These are phyloP conservation scores for Conops quadrifasciatus DNA, from an alignment of 2,888 invertebrate species.

Conservation along the genomic window DNA sequence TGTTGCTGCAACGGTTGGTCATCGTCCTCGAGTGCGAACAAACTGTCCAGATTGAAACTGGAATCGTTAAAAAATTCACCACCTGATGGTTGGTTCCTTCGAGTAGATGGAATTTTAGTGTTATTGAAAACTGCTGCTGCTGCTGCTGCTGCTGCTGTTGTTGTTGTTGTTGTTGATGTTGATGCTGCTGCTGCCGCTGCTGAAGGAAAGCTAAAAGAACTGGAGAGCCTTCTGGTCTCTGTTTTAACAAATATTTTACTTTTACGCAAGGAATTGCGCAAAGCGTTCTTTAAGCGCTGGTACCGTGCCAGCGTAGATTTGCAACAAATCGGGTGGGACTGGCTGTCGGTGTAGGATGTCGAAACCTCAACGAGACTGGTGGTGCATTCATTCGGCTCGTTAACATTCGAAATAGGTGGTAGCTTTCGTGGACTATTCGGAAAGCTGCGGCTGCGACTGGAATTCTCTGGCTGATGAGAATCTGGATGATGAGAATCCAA, in stretches of 20 bases:
- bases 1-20: constrained; percentile 57
- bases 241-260: constrained; percentile 55
- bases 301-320: constrained; percentile 51
- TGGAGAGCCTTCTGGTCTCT: constrained; percentile 54
- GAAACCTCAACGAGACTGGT: constrained; percentile 38
- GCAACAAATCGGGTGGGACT: not conserved
- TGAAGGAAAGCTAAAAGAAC: constrained; percentile 43
- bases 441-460: constrained; percentile 49
- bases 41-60: constrained; percentile 51
- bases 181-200: constrained; percentile 11
- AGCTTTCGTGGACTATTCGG: constrained; percentile 50
- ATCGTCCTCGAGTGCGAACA: constrained; percentile 49
- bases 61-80: constrained; percentile 17
- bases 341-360: not conserved
- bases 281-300: constrained; percentile 55
- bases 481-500: not conserved
- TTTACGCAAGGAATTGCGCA: constrained; percentile 60
- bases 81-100: constrained; percentile 25
- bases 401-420: not conserved
- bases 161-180: too few relatives aligned
- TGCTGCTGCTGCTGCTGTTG: constrained; percentile 22
- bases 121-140: not conserved
- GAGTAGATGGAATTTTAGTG: not conserved
- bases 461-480: not conserved
- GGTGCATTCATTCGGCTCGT: constrained; percentile 13